A percentile compares a stretch with the other conserved stretches of the same genome.
Evolutionary conservation across 2,113 vertebrate genomes (phyloP).

Genomic region (Engraulis encrasicolus): DNA sequence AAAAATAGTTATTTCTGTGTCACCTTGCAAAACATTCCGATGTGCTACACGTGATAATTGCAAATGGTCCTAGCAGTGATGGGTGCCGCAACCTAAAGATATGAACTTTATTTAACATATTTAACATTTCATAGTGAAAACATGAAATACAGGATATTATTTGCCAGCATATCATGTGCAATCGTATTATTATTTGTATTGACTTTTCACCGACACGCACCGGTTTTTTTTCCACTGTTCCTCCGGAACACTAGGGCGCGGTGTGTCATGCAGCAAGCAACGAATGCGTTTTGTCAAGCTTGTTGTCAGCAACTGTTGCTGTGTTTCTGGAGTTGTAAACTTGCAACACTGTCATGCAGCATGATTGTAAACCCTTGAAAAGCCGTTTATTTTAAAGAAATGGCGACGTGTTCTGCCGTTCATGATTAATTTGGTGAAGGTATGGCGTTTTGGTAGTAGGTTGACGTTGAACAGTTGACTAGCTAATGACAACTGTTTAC

Average conservation of each 20-base stretch:
- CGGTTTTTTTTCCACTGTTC: background rate
- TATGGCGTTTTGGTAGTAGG: background rate
- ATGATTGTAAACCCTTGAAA: background rate
- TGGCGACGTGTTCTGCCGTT: background rate
- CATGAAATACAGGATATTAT: no score
- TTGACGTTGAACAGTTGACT: background rate
- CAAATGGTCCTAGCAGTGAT: background rate
- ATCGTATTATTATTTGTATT: no score
- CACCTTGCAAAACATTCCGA: background rate
- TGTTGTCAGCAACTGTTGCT: constrained; percentile 53
- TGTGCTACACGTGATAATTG: background rate
- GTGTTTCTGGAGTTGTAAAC: background rate
- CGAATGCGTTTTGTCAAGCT: constrained; percentile 21
- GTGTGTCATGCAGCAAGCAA: background rate
- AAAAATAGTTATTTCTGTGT: background rate
- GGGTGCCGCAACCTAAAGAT: background rate
- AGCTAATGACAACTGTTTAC: background rate
- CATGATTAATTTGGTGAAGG: background rate
- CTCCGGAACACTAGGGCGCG: background rate
- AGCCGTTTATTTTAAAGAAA: background rate
- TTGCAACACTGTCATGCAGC: background rate
- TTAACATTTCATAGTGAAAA: no score
- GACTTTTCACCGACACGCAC: no score
- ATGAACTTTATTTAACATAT: no score
- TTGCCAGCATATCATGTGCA: no score